phyloP scores from a whole-genome alignment of 1,140 invertebrate species.

The Procambarus clarkii region DNA sequence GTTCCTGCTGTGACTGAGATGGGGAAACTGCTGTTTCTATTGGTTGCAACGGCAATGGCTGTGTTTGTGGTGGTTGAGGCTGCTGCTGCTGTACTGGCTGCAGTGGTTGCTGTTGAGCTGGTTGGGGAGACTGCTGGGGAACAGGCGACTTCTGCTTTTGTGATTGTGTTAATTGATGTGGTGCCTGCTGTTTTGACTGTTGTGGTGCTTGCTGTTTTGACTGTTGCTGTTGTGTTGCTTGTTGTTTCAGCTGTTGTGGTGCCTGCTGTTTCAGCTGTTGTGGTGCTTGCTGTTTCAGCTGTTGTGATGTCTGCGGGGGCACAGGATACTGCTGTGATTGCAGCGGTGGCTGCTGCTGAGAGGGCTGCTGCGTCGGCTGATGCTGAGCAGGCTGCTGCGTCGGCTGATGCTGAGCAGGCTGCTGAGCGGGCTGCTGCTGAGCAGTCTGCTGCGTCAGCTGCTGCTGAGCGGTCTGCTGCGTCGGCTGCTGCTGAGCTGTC shows the following conservation, averaged over 20 bases:
- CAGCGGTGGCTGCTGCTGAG: slow-evolving; percentile 16
- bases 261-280: too few relatives aligned
- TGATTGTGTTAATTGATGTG: not conserved
- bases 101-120: slow-evolving; percentile 1
- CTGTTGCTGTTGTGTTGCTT: not conserved
- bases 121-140: not conserved
- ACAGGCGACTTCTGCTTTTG: not conserved
- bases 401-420: not conserved
- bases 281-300: not conserved
- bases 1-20: not conserved
- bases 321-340: not conserved
- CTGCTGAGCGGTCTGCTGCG: slow-evolving; percentile 10
- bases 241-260: too few relatives aligned
- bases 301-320: slow-evolving; percentile 10
- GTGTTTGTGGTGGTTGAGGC: slow-evolving; percentile 17
- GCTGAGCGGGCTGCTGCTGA: too few relatives aligned
- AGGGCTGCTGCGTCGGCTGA: not conserved
- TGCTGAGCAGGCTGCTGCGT: not conserved
- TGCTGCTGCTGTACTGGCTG: not conserved
- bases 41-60: slow-evolving; percentile 3
- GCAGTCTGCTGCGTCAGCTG: not conserved
- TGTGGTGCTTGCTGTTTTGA: not conserved
- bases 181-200: not conserved
- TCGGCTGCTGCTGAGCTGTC: not conserved
- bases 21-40: not conserved